These are phyloP conservation scores for Panzeria rudis DNA, from an alignment of 2,888 invertebrate species.

Conservation along the genomic window DNA sequence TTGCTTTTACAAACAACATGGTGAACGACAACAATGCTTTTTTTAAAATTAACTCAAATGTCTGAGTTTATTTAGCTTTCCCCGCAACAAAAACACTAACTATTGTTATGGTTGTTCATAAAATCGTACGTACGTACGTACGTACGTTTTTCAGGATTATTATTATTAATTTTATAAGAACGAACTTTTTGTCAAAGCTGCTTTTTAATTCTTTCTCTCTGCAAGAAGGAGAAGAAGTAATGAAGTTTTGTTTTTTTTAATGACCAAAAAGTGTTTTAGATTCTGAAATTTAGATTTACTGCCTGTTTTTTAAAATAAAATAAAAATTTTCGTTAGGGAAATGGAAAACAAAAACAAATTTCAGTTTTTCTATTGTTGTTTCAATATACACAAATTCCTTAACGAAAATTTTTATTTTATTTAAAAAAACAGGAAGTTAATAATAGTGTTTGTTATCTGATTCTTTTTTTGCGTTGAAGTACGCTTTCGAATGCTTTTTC, in stretches of 20 bases:
- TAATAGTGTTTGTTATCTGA: too few relatives aligned
- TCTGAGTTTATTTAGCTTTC: background rate
- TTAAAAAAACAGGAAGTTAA: too few relatives aligned
- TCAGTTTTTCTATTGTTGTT: too few relatives aligned
- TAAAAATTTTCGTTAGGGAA: too few relatives aligned
- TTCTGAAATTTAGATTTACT: constrained; percentile 15
- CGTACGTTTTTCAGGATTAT: background rate
- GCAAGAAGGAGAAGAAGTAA: background rate
- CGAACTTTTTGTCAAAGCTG: too few relatives aligned
- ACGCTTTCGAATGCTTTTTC: constrained; percentile 29
- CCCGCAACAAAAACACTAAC: too few relatives aligned
- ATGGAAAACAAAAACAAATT: too few relatives aligned
- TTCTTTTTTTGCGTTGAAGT: constrained; percentile 18
- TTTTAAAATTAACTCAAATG: background rate
- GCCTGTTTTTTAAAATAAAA: too few relatives aligned
- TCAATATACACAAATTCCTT: too few relatives aligned
- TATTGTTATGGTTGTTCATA: background rate
- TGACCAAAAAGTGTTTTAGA: constrained; percentile 19
- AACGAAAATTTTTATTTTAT: too few relatives aligned
- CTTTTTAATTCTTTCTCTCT: background rate
- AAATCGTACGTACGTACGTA: background rate
- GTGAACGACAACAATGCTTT: constrained; percentile 17
- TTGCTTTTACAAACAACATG: constrained; percentile 2
- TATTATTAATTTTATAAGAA: background rate
- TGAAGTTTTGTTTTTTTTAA: too few relatives aligned